These are phyloP conservation scores for Agrenia bidenticulata DNA, from an alignment of 2,888 invertebrate genomes.

Conservation along the genomic window DNA sequence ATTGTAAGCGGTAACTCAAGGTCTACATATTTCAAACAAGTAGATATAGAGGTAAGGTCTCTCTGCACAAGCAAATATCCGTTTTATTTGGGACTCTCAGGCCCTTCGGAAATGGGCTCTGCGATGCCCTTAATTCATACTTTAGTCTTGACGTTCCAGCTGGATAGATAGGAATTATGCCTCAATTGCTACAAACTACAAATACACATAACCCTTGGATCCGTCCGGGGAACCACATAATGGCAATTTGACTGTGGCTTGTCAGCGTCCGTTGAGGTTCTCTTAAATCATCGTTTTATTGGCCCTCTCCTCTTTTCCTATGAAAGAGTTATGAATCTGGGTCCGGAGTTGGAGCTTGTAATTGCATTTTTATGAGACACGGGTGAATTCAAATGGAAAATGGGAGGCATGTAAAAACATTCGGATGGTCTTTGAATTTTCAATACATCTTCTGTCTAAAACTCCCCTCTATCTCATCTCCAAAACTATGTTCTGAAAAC, in stretches of 20 bases:
- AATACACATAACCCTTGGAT: conserved; percentile 1
- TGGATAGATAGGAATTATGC: conserved; percentile 3
- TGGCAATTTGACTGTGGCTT: conserved; percentile 21
- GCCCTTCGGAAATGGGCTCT: not conserved
- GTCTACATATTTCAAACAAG: too few species aligned
- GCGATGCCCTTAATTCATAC: not conserved
- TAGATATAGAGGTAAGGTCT: too few species aligned
- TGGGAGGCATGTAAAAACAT: not conserved
- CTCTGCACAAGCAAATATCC: conserved; percentile 1
- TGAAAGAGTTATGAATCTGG: conserved; percentile 19
- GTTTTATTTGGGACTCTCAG: not conserved
- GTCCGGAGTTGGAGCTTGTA: not conserved
- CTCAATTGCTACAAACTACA: not conserved
- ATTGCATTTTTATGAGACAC: conserved; percentile 22
- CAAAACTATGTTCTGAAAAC: too few species aligned
- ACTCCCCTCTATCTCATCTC: too few species aligned
- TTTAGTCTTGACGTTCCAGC: not conserved
- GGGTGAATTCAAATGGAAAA: conserved; percentile 22
- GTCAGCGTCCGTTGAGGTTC: conserved; percentile 11
- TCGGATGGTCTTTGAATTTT: too few species aligned
- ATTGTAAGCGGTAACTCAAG: too few species aligned
- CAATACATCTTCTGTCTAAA: too few species aligned
- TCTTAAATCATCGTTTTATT: conserved; percentile 22
- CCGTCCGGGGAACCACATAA: conserved; percentile 19
- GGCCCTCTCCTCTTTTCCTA: conserved; percentile 12